Base-by-base conservation (phyloP, 2,888 invertebrate species). In the Ectemnius continuus region DNA sequence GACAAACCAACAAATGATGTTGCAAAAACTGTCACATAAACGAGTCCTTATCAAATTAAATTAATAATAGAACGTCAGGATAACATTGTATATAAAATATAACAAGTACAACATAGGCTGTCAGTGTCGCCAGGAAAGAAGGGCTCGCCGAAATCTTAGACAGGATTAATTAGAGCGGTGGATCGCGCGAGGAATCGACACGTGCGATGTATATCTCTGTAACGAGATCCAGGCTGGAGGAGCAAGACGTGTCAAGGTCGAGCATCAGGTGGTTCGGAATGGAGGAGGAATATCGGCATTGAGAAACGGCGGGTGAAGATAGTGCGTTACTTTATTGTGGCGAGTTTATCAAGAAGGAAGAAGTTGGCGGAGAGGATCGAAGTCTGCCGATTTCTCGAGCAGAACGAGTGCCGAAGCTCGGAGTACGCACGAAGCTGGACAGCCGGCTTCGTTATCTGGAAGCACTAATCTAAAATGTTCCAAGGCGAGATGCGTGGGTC, bases 391-490 rank as follows among this genome's bases (percentile, higher is more conserved):
- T 77, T 73, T 67, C 67, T 67, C 28, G 64, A 28, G 56, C 26
- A 13, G 70, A 60, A 70, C 76, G 48, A 36, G 36, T 0, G 36
- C 8, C 36, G 36, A 8, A 1, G 36, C 0, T 67, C 58, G 72
- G 59, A 52, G 45, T 61, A 56, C 61, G 58, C 67, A 72, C 61
- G 60, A 52, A 52, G 8, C 67, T 36, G 36, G 36, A 36, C 36
- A 36, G 36, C 36, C 36, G 36, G 36, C 36, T 36, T 67, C 66
- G 73, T 84, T 84, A 78, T 85, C 83, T 78, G 67, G 48, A 69
- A 52, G 75, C 76, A 77, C 70, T 78, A 64, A 85, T 85, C 84
- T 83, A 74, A 79, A 78, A 80, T 76, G 75, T 77, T 81, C 26
- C 73, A 80, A 76, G 79, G 79, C 73, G 68, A 68, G 65, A 18